These are phyloP conservation scores for Cinara cedri DNA, from an alignment of 2,888 invertebrate species.

Conservation along the genomic window DNA sequence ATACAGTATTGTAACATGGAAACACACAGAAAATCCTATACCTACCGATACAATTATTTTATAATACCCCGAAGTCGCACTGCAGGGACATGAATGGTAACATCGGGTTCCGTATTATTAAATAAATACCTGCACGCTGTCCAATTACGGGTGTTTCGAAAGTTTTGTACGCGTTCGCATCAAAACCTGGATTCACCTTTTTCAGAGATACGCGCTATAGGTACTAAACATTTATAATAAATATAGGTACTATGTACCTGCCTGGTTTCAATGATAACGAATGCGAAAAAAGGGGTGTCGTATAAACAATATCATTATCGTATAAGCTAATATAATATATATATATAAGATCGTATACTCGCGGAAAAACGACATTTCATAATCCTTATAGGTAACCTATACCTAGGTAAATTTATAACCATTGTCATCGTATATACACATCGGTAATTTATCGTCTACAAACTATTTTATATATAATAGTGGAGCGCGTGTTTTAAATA, in stretches of 20 bases:
- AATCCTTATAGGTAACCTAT: slow-evolving; percentile 6
- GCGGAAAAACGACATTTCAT: slow-evolving; percentile 9
- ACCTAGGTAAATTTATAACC: slow-evolving; percentile 12
- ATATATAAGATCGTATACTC: no score
- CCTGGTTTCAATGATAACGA: slow-evolving; percentile 30
- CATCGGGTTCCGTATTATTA: slow-evolving; percentile 15
- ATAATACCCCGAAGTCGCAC: slow-evolving; percentile 18
- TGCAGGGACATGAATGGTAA: slow-evolving; percentile 41
- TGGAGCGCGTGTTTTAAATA: slow-evolving; percentile 15
- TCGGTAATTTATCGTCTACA: slow-evolving; percentile 18
- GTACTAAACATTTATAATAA: no score
- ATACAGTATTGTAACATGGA: no score
- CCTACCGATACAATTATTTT: neutral
- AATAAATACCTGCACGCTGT: slow-evolving; percentile 1
- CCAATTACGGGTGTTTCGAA: slow-evolving; percentile 53
- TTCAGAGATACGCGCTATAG: slow-evolving; percentile 35
- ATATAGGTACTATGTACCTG: no score
- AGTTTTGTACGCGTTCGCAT: slow-evolving; percentile 45
- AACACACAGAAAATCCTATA: neutral
- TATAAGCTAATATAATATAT: neutral
- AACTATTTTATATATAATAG: neutral
- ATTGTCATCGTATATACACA: slow-evolving; percentile 43
- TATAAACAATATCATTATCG: slow-evolving; percentile 29
- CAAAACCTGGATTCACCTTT: slow-evolving; percentile 52
- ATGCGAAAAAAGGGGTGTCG: slow-evolving; percentile 42